Evolutionary conservation across 2,113 vertebrate species (phyloP), one percentile per base, ranked within the genome.

Genomic region (Martes martes): DNA sequence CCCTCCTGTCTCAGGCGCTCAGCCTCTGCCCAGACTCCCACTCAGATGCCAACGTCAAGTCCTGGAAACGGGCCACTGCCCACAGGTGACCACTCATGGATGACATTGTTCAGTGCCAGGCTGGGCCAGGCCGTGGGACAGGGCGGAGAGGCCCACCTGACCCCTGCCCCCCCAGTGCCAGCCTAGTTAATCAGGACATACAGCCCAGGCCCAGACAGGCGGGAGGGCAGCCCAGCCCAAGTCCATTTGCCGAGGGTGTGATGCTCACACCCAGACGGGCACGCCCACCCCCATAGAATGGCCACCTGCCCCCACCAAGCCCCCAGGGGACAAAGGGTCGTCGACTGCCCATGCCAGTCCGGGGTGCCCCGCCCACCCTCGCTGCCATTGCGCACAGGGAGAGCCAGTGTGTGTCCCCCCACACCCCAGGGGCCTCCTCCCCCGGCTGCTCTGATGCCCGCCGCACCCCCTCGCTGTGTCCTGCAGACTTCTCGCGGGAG

Each of bases 321-420:
- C 85, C 26, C 47, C 4, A 0, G 7, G 39, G 31, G n/a, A 19
- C 11, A 6, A 33, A 28, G 45, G 0, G 24, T 14, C 18, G 36
- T n/a, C 23, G 19, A 28, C 19, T 10, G 36, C n/a, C 74, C n/a
- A 8, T 2, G 16, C 6, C 0, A 26, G 24, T 6, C n/a, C 33
- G 9, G 10, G 18, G n/a, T 11, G 7, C 33, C 50, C 63, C 1
- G 2, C 59, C 24, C 13, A 10, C 16, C 61, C 65, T 3, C 2
- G 0, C 2, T 7, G 28, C 19, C 31, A 59, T 55, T n/a, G 24
- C 2, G 8, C 4, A 0, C 2, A 0, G 11, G 71, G 26, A 63
- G 76, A 33, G 26, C 39, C 16, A 2, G 3, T 2, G 4, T 2
- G 52, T 21, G 55, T 21, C 18, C n/a, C 14, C 65, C 67, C 67